Evolutionary conservation across 2,797 vertebrate species (phyloP).

Genomic region (Smutsia temminckii): DNA sequence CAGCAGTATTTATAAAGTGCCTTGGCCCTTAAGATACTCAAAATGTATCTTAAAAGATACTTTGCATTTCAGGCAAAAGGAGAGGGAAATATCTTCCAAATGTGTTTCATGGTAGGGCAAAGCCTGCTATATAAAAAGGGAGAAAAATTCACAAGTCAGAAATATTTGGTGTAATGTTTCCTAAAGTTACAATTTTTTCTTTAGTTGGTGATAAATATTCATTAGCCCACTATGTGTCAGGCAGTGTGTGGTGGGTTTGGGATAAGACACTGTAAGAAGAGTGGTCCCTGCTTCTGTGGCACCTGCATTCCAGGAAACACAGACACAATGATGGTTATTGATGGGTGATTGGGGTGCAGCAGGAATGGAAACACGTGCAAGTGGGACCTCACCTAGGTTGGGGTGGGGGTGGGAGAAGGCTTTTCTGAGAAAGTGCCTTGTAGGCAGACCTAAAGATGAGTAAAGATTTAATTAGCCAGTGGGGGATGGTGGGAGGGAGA

Average conservation of each 20-base stretch:
- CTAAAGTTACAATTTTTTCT: background rate
- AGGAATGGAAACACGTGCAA: background rate
- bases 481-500: too few species aligned
- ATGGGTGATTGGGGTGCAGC: background rate
- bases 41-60: background rate
- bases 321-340: background rate
- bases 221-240: background rate
- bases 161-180: background rate
- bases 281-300: background rate
- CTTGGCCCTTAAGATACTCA: background rate
- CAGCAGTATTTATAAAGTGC: background rate
- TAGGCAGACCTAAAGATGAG: background rate
- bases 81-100: background rate
- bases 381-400: background rate
- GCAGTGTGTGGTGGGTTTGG: background rate
- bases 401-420: background rate
- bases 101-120: background rate
- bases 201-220: background rate
- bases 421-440: background rate
- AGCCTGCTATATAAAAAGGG: background rate
- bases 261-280: background rate
- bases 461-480: background rate
- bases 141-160: background rate
- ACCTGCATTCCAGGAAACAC: background rate
- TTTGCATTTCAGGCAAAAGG: background rate